phyloP scores from a whole-genome alignment of 2,797 vertebrate genomes.

The Vipera latastei region DNA sequence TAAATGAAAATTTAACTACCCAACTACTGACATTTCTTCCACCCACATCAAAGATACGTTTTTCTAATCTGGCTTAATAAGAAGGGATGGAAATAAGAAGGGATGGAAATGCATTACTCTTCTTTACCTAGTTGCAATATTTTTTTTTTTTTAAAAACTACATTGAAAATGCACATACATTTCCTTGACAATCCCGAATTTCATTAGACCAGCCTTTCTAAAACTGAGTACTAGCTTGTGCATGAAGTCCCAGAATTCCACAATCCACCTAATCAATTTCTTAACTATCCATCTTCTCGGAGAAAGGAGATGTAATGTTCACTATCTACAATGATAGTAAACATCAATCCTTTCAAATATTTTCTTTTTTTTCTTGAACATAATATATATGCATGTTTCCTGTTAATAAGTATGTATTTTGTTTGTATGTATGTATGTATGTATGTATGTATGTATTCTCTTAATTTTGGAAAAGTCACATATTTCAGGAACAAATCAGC shows the following conservation, averaged over 20 bases:
- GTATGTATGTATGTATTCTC: background rate
- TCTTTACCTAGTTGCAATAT: background rate
- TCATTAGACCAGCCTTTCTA: background rate
- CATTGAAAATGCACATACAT: background rate
- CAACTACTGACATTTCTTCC: background rate
- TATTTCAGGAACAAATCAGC: background rate
- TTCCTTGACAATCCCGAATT: background rate
- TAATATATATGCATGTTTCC: too few species aligned
- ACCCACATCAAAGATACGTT: background rate
- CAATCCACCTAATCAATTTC: background rate
- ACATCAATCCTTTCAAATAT: too few species aligned
- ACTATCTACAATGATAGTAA: too few species aligned
- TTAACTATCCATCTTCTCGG: too few species aligned
- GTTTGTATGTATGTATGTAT: too few species aligned
- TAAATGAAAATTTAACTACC: background rate
- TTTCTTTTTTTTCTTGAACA: too few species aligned
- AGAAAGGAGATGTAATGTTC: too few species aligned
- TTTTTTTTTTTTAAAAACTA: background rate
- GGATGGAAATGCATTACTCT: background rate
- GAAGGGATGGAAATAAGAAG: background rate
- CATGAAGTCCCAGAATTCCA: background rate
- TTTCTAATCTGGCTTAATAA: background rate
- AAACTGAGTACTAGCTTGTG: background rate
- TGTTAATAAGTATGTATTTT: too few species aligned
- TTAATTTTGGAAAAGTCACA: conserved; percentile 19